These are phyloP conservation scores for Myxocyprinus asiaticus DNA, from an alignment of 2,113 vertebrate genomes.

Conservation along the genomic window DNA sequence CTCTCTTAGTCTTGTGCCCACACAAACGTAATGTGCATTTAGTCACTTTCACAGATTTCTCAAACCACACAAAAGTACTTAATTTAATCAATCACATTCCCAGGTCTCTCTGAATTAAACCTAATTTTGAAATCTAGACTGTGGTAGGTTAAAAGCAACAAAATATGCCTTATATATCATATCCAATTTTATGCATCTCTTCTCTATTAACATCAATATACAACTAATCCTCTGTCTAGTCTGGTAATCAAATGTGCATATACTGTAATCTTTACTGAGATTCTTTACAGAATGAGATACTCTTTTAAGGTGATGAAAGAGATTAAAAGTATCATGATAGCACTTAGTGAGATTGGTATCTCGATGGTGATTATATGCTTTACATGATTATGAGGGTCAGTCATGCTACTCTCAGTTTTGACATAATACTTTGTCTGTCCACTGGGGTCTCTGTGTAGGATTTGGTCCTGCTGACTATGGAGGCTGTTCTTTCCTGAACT, in stretches of 20 bases:
- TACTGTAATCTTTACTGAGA: constrained; percentile 14
- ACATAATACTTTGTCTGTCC: not conserved
- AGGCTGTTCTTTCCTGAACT: not conserved
- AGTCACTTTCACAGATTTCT: not conserved
- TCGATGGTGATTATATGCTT: not conserved
- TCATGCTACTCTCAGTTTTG: not conserved
- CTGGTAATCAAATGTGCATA: not conserved
- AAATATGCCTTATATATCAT: constrained; percentile 1
- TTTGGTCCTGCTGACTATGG: not conserved
- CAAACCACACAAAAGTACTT: not conserved
- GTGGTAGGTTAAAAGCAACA: not conserved
- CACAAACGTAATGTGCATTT: not conserved
- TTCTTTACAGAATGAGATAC: not conserved
- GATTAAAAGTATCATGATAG: not conserved
- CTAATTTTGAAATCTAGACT: not conserved
- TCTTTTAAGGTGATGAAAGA: not conserved
- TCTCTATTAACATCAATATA: constrained; percentile 8
- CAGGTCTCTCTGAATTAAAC: too few relatives aligned
- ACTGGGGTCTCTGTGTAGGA: not conserved
- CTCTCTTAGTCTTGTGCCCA: not conserved
- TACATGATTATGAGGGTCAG: not conserved
- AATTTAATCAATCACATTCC: not conserved
- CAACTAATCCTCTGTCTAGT: constrained; percentile 6
- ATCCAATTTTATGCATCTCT: not conserved
- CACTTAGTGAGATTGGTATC: constrained; percentile 1